These are phyloP conservation scores for Athetis lepigone DNA, from an alignment of 2,888 invertebrate species.

Conservation along the genomic window DNA sequence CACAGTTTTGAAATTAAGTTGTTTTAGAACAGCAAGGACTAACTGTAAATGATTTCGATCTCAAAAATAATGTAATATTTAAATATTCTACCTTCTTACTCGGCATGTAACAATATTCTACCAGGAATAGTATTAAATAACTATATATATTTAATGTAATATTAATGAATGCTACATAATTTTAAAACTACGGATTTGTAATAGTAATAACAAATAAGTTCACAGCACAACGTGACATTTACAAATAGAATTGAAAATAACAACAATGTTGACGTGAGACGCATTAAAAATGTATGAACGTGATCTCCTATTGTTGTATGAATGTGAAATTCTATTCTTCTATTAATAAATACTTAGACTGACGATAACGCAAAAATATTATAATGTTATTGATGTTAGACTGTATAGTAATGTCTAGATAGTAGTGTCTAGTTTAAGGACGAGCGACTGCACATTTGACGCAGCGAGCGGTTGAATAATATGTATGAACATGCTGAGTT, in stretches of 20 bases:
- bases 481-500: too few species aligned
- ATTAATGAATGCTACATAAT: constrained; percentile 38
- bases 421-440: too few species aligned
- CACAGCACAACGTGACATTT: constrained; percentile 53
- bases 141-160: constrained; percentile 19
- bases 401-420: too few species aligned
- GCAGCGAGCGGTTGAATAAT: too few species aligned
- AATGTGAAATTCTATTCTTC: constrained; percentile 55
- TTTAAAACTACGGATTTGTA: constrained; percentile 55
- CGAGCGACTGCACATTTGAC: too few species aligned
- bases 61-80: not conserved
- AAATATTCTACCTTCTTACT: not conserved
- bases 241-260: constrained; percentile 63
- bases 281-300: constrained; percentile 65
- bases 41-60: not conserved
- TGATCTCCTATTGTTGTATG: constrained; percentile 68
- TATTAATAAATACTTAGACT: constrained; percentile 8
- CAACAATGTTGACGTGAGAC: constrained; percentile 63
- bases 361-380: not conserved
- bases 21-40: not conserved
- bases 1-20: not conserved
- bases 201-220: constrained; percentile 56
- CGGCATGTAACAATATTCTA: not conserved
- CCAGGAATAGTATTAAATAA: constrained; percentile 7
- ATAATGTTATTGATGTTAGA: not conserved